Evolutionary conservation across 2,797 vertebrate genomes (phyloP).

Genomic region (Tenualosa ilisha): DNA sequence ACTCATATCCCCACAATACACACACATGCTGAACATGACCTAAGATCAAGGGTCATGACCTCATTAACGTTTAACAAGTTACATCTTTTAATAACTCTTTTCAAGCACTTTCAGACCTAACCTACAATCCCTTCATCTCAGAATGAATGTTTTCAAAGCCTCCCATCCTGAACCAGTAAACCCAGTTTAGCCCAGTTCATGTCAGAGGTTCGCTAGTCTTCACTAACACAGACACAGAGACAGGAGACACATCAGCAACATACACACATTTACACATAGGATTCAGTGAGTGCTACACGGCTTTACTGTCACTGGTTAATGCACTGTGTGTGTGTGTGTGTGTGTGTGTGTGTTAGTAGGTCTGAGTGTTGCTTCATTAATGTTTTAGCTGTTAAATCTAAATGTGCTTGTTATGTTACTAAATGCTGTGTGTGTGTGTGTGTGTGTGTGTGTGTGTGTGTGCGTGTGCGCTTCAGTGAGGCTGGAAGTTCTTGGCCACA

Average conservation of each 20-base stretch:
- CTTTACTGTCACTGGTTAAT: neutral
- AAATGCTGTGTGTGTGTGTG: neutral
- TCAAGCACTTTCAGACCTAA: neutral
- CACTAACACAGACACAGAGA: too few species aligned
- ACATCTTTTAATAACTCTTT: too few species aligned
- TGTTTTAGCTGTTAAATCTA: too few species aligned
- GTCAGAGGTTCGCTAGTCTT: neutral
- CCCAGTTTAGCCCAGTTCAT: neutral
- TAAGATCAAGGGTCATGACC: neutral
- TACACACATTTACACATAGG: neutral
- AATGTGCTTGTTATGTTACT: too few species aligned
- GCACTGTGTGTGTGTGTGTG: neutral
- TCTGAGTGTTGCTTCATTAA: too few species aligned
- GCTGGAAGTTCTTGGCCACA: conserved; percentile 74
- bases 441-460: neutral
- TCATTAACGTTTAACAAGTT: neutral
- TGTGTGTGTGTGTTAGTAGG: conserved; percentile 21
- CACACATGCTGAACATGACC: neutral
- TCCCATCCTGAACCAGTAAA: neutral
- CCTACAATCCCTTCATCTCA: neutral
- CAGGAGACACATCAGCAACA: neutral
- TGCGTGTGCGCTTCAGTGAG: conserved; percentile 65
- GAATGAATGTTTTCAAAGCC: neutral
- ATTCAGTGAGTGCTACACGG: neutral
- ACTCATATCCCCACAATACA: neutral